Evolutionary conservation across 2,888 invertebrate species (phyloP).

Genomic region (Nomada fucata): DNA sequence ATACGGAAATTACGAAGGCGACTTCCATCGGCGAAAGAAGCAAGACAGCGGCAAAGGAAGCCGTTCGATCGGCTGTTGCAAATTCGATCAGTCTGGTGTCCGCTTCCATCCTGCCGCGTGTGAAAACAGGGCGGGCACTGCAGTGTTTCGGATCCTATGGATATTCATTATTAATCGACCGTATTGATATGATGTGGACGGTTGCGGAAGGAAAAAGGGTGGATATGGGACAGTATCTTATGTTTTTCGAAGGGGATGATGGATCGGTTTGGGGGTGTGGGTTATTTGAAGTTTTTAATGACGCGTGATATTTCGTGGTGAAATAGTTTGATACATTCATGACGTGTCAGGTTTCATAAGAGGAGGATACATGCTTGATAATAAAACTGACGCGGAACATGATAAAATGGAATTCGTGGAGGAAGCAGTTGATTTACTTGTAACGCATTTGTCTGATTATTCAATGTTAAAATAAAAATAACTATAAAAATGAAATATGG

Average conservation of each 20-base stretch:
- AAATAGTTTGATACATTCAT: not conserved
- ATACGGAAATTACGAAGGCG: constrained; percentile 73
- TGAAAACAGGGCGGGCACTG: not conserved
- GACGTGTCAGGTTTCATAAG: not conserved
- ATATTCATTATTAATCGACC: constrained; percentile 1
- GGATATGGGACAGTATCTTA: not conserved
- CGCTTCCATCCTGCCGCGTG: constrained; percentile 29
- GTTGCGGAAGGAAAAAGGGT: not conserved
- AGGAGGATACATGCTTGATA: no score
- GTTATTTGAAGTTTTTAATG: not conserved
- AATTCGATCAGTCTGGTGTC: constrained; percentile 65
- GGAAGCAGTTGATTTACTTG: not conserved
- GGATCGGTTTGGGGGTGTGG: not conserved
- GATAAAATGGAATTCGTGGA: not conserved
- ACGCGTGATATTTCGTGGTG: constrained; percentile 1
- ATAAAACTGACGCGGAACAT: not conserved
- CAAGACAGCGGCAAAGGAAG: not conserved
- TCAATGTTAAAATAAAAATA: no score
- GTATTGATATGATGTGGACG: constrained; percentile 23
- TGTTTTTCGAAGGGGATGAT: constrained; percentile 17
- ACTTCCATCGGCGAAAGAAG: constrained; percentile 38
- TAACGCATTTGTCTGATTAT: no score
- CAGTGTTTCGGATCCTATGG: constrained; percentile 1
- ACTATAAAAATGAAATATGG: no score
- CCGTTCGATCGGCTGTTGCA: constrained; percentile 63